These are phyloP conservation scores for Leptobrachium leishanense DNA, from an alignment of 2,113 vertebrate species.

Conservation along the genomic window DNA sequence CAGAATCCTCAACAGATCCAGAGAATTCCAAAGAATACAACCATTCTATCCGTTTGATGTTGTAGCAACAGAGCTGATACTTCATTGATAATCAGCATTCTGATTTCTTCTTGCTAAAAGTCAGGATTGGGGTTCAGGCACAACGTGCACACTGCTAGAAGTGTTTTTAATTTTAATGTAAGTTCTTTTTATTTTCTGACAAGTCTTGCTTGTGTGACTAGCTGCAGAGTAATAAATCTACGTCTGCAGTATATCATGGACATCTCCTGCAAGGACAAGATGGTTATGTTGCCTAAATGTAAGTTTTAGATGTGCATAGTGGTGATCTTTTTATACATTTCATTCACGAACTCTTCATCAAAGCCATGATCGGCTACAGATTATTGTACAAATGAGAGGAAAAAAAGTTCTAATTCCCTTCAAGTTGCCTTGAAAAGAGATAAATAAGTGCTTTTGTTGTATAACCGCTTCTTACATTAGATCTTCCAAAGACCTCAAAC, in stretches of 20 bases:
- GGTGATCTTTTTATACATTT: constrained; percentile 61
- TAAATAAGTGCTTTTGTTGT: constrained; percentile 72
- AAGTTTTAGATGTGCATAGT: constrained; percentile 62
- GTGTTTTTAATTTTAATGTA: constrained; percentile 7
- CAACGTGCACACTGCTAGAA: constrained; percentile 41
- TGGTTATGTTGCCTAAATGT: constrained; percentile 4
- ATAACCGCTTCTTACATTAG: constrained; percentile 66
- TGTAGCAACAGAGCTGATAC: constrained; percentile 62
- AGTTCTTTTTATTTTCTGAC: not conserved
- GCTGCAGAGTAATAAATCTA: not conserved
- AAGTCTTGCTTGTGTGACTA: not conserved
- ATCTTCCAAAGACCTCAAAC: constrained; percentile 70
- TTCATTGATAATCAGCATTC: not conserved
- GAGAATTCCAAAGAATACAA: constrained; percentile 84
- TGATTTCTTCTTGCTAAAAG: not conserved
- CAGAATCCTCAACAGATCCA: constrained; percentile 73
- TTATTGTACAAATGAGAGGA: constrained; percentile 23
- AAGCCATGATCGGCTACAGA: constrained; percentile 73
- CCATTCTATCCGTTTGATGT: constrained; percentile 86
- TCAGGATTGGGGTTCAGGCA: constrained; percentile 19
- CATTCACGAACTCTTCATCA: constrained; percentile 65
- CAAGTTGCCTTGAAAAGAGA: constrained; percentile 76
- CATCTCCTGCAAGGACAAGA: not conserved
- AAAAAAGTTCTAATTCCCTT: not conserved
- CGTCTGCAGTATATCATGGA: not conserved